These are phyloP conservation scores for Clanis bilineata DNA, from an alignment of 2,888 invertebrate species.

Conservation along the genomic window DNA sequence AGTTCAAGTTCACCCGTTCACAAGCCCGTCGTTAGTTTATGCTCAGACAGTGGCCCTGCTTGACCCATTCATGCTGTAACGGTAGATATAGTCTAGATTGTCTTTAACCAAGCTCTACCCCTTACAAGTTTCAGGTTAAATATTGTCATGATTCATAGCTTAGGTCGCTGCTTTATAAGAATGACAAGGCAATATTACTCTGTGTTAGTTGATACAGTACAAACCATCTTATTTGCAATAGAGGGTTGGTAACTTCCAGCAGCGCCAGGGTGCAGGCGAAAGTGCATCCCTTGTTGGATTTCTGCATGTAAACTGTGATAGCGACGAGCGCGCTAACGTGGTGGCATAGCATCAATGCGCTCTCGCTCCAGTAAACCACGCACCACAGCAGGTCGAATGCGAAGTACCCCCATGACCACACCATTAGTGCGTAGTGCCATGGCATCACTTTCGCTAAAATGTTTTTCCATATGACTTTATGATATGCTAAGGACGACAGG, in stretches of 20 bases:
- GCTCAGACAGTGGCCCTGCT: too few relatives aligned
- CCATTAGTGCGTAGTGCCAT: constrained; percentile 70
- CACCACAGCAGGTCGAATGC: constrained; percentile 84
- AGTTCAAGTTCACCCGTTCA: too few relatives aligned
- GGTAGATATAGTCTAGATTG: too few relatives aligned
- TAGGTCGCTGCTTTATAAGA: too few relatives aligned
- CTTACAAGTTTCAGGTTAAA: too few relatives aligned
- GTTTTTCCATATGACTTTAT: constrained; percentile 13
- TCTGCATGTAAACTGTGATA: constrained; percentile 75
- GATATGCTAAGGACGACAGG: too few relatives aligned
- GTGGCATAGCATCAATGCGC: constrained; percentile 78
- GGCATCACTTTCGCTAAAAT: constrained; percentile 50
- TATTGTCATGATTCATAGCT: too few relatives aligned
- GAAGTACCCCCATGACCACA: constrained; percentile 84
- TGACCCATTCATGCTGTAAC: too few relatives aligned
- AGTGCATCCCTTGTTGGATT: constrained; percentile 74
- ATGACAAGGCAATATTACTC: too few relatives aligned
- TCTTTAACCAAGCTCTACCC: too few relatives aligned
- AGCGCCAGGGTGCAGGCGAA: constrained; percentile 79
- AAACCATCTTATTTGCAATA: constrained; percentile 84
- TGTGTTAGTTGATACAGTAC: too few relatives aligned
- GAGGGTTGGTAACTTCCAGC: constrained; percentile 84
- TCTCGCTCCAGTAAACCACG: constrained; percentile 73
- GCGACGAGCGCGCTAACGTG: constrained; percentile 77
- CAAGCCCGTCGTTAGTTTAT: too few relatives aligned